These are phyloP conservation scores for Istiophorus platypterus DNA, from an alignment of 2,113 vertebrate genomes.

Conservation along the genomic window DNA sequence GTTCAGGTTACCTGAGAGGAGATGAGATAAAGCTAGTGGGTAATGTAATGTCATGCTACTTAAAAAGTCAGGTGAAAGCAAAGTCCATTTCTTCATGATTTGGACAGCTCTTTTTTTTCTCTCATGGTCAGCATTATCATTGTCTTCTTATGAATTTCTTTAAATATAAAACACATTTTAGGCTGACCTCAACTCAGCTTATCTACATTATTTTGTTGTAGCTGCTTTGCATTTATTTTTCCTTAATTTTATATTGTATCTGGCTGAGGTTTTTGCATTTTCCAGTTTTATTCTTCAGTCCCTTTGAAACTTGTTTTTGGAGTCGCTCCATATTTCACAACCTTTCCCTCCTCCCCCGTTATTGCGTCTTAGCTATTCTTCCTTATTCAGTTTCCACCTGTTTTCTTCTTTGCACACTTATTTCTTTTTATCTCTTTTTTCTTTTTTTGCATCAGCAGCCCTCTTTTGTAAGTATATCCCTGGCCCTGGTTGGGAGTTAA, in stretches of 20 bases:
- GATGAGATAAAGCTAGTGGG: constrained; percentile 60
- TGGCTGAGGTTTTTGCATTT: background rate
- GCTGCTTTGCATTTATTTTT: background rate
- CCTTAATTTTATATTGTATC: background rate
- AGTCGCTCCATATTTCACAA: background rate
- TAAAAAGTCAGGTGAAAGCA: constrained; percentile 42
- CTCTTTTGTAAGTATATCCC: background rate
- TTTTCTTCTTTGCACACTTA: background rate
- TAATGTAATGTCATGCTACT: constrained; percentile 75
- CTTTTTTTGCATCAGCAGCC: background rate
- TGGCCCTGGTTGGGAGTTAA: background rate
- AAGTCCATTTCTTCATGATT: constrained; percentile 2
- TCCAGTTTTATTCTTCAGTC: background rate
- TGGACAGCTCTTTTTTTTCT: background rate
- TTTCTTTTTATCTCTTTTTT: background rate
- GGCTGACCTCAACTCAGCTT: background rate
- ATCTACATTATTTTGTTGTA: background rate
- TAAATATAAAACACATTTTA: background rate
- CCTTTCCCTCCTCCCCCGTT: background rate
- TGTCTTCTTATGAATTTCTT: background rate
- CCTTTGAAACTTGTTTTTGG: background rate
- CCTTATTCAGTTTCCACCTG: background rate
- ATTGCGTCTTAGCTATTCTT: background rate
- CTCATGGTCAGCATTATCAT: background rate
- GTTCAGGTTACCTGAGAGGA: constrained; percentile 64